A percentile compares a stretch with the other conserved stretches of the same genome.
Evolutionary conservation across 2,113 vertebrate genomes (phyloP).

Genomic region (Petroica traversi): DNA sequence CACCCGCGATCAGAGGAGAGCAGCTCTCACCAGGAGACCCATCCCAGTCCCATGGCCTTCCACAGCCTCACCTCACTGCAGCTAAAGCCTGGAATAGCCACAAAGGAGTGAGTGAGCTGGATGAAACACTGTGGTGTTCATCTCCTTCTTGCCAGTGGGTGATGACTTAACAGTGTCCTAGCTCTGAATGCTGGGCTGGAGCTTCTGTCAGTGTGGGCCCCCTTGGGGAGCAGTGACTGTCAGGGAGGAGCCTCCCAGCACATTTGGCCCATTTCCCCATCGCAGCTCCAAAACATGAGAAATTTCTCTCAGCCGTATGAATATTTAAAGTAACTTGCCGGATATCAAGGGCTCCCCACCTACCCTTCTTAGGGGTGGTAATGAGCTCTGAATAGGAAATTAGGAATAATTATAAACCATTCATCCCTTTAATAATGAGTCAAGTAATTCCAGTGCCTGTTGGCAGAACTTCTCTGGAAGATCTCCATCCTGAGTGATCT

Average conservation of each 20-base stretch:
- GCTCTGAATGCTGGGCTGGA: neutral
- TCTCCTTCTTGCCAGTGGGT: neutral
- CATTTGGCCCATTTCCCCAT: neutral
- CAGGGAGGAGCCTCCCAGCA: rapidly evolving
- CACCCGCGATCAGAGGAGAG: rapidly evolving
- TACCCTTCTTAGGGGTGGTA: neutral
- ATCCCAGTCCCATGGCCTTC: rapidly evolving
- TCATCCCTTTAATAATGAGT: neutral
- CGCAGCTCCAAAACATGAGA: neutral
- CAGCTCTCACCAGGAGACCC: rapidly evolving
- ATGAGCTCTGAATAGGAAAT: conserved; percentile 50
- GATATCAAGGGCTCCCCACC: neutral
- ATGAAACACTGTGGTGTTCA: neutral
- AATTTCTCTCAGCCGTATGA: neutral
- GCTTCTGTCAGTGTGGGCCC: rapidly evolving
- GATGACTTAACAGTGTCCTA: too few species aligned
- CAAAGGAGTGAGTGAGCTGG: neutral
- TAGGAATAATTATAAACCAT: neutral
- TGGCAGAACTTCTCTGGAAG: neutral
- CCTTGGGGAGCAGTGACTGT: rapidly evolving
- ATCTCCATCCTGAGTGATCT: neutral
- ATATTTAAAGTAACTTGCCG: conserved; percentile 31
- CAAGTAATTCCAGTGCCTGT: neutral
- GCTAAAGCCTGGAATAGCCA: neutral
- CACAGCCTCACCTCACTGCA: neutral